Base-by-base conservation (phyloP, 1,140 invertebrate species). In the Harpegnathos saltator region DNA sequence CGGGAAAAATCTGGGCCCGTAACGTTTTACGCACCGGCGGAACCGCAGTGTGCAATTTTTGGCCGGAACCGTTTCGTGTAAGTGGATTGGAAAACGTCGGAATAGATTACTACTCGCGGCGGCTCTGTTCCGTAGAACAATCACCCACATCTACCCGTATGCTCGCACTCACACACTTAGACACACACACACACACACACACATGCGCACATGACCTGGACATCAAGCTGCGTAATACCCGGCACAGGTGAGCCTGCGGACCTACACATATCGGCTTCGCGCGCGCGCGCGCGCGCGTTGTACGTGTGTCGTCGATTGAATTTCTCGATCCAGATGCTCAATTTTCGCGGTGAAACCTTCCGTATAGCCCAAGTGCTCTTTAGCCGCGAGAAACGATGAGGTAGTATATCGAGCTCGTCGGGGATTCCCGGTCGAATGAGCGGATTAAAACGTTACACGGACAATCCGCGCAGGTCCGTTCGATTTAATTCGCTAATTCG, bases 401-500 rank as follows among this genome's bases (percentile, higher is more conserved):
- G 3, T 44, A 56, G 59, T 82, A 74, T 82, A 82, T 82, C 56
- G 78, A 11, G 48, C 50, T 74, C 78, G 78, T 59, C 48, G 69
- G 71, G 78, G 59, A 74, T 82, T 74, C 69, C 56, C 26, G 69
- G 58, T 50, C 58, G 78, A 44, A 63, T 62, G 68, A 82, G 29
- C 78, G 78, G 78, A 61, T 82, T 82, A 74, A 82, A 82, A 74
- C 44, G 78, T 74, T 74, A 82, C 78, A 80, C 11, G 50, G 52
- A 58, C 75, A 80, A 80, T 74, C 69, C 78, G 78, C 68, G 48
- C 78, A 26, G 69, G 9, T 50, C 69, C 56, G 78, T 74, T 82
- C 69, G 44, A 82, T 82, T 82, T 82, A 71, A 82, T 81, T 82
- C 69, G 56, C 69, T 82, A 82, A 82, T 82, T 82, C 78, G 78